phyloP scores from a whole-genome alignment of 2,797 vertebrate species.

The Coilia nasus region DNA sequence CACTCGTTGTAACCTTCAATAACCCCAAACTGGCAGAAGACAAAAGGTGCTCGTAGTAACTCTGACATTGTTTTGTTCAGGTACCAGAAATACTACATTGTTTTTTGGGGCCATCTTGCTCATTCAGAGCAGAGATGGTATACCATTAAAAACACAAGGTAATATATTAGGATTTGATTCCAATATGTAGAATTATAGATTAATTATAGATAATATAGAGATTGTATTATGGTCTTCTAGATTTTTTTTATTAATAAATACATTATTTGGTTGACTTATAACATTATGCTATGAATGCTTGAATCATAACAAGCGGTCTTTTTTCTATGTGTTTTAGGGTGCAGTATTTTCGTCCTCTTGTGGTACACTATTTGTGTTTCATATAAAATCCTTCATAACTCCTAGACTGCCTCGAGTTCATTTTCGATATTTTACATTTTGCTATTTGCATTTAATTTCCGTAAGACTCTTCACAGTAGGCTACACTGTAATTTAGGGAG shows the following conservation, averaged over 20 bases:
- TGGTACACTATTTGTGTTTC: background rate
- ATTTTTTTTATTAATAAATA: no score
- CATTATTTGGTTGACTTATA: background rate
- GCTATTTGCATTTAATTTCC: slow-evolving; percentile 17
- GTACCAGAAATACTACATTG: background rate
- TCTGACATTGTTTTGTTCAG: slow-evolving; percentile 12
- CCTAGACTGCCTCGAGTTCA: background rate
- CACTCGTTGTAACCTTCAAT: slow-evolving; percentile 18
- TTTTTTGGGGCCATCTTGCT: background rate
- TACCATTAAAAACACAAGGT: background rate
- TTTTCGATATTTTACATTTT: background rate
- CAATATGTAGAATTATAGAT: no score
- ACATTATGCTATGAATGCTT: background rate
- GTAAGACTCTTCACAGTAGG: background rate
- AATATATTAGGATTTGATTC: background rate
- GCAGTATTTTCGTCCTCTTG: background rate
- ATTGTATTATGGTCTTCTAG: no score
- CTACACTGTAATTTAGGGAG: slow-evolving; percentile 11
- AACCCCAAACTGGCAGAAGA: slow-evolving; percentile 3
- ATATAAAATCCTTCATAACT: background rate
- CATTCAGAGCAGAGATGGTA: background rate
- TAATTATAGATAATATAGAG: no score
- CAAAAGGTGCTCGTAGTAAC: background rate
- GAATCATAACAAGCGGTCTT: background rate
- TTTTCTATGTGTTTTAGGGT: background rate